phyloP scores from a whole-genome alignment of 2,888 invertebrate genomes.

The Altica lythri region DNA sequence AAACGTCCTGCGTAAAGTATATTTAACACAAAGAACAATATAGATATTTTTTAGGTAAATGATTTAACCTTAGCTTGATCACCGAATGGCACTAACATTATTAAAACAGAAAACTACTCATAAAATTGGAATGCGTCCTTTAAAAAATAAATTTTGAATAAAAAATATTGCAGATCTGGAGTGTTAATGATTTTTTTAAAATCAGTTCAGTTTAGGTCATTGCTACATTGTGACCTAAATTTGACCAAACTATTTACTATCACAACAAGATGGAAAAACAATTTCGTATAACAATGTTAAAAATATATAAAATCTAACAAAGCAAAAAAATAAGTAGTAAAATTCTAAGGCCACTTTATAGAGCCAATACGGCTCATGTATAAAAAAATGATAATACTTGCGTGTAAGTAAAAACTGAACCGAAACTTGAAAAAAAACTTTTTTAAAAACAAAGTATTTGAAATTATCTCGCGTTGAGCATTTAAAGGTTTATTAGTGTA shows the following conservation, averaged over 20 bases:
- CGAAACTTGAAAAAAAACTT: slow-evolving; percentile 23
- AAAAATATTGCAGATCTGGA: slow-evolving; percentile 36
- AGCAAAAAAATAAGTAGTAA: slow-evolving; percentile 32
- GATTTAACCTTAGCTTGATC: slow-evolving; percentile 41
- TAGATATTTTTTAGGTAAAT: slow-evolving; percentile 10
- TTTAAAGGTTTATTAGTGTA: slow-evolving; percentile 30
- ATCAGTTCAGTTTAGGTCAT: slow-evolving; percentile 26
- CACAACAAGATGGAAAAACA: slow-evolving; percentile 19
- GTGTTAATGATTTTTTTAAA: slow-evolving; percentile 23
- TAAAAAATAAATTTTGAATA: slow-evolving; percentile 20
- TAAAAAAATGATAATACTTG: slow-evolving; percentile 33
- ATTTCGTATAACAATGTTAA: slow-evolving; percentile 37
- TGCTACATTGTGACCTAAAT: not conserved
- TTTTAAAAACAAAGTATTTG: slow-evolving; percentile 24
- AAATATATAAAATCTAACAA: slow-evolving; percentile 36
- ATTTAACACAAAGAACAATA: not conserved
- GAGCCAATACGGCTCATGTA: slow-evolving; percentile 36
- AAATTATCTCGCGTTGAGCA: slow-evolving; percentile 39
- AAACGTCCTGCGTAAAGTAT: not conserved
- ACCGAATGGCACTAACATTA: slow-evolving; percentile 50
- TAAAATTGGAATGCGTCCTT: slow-evolving; percentile 47
- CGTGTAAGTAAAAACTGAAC: slow-evolving; percentile 33
- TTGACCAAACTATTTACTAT: slow-evolving; percentile 24
- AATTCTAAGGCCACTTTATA: slow-evolving; percentile 44
- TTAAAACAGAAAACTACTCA: slow-evolving; percentile 41